Evolutionary conservation across 2,113 vertebrate species (phyloP).

Genomic region (Tetrax tetrax): DNA sequence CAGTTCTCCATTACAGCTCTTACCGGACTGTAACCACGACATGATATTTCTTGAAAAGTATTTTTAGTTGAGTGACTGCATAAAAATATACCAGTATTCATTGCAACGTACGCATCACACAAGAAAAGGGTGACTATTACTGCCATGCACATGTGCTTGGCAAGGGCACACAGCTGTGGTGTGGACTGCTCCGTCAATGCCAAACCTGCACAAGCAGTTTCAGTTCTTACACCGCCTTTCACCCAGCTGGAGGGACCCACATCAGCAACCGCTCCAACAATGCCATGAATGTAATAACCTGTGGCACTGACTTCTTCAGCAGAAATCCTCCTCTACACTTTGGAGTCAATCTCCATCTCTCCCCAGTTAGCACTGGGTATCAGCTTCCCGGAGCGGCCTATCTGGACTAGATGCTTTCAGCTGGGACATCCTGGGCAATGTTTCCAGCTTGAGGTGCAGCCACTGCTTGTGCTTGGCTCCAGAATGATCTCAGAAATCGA

Average conservation of each 20-base stretch:
- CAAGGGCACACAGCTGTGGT: neutral
- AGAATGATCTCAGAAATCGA: neutral
- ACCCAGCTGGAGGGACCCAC: neutral
- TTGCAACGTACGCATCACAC: neutral
- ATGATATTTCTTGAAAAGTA: neutral
- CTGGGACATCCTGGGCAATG: neutral
- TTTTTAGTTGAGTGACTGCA: neutral
- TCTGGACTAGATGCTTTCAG: neutral
- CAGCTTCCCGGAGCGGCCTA: neutral
- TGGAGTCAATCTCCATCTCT: neutral
- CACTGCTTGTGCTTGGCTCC: neutral
- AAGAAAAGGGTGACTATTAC: neutral
- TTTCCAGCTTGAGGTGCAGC: neutral
- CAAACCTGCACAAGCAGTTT: neutral
- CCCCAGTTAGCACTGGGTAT: neutral
- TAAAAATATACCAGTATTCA: neutral
- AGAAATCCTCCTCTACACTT: neutral
- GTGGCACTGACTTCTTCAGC: neutral
- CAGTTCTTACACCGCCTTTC: neutral
- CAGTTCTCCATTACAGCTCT: neutral
- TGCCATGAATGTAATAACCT: neutral
- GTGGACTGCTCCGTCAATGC: neutral
- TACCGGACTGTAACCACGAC: neutral
- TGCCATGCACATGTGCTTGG: accelerated
- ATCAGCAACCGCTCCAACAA: neutral